Evolutionary conservation across 1,140 invertebrate species (phyloP).

Genomic region (Diploscapter pachys): DNA sequence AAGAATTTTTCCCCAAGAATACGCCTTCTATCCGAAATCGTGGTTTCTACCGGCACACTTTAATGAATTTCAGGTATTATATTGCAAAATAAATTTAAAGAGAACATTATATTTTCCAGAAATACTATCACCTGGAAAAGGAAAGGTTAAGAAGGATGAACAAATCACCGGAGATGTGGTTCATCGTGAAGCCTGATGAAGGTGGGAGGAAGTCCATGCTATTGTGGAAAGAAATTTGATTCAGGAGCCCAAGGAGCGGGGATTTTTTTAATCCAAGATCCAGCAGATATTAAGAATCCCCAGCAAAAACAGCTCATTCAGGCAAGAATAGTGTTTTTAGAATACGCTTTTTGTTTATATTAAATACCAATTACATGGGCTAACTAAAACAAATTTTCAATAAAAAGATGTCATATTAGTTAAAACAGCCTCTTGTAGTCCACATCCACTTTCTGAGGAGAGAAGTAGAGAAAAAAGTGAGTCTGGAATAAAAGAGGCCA

Average conservation of each 20-base stretch:
- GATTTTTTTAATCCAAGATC: conserved; percentile 62
- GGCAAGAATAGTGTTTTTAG: neutral
- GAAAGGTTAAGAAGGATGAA: conserved; percentile 2
- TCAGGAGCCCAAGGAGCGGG: conserved; percentile 64
- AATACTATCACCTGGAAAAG: conserved; percentile 15
- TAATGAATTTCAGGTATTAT: conserved; percentile 40
- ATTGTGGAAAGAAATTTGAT: conserved; percentile 18
- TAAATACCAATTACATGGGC: too few relatives aligned
- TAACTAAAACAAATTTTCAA: too few relatives aligned
- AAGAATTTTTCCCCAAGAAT: conserved; percentile 62
- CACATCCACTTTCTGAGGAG: too few relatives aligned
- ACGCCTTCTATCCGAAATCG: conserved; percentile 63
- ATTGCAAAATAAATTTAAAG: conserved; percentile 56
- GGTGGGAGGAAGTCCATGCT: conserved; percentile 27
- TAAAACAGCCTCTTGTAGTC: too few relatives aligned
- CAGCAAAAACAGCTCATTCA: conserved; percentile 58
- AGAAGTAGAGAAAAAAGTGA: too few relatives aligned
- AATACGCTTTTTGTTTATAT: too few relatives aligned
- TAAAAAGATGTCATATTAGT: too few relatives aligned
- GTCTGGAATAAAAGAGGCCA: too few relatives aligned
- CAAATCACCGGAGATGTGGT: conserved; percentile 54
- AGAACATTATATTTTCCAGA: conserved; percentile 33
- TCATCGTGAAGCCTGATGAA: conserved; percentile 64
- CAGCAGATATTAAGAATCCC: conserved; percentile 55
- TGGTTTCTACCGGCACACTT: conserved; percentile 64